Evolutionary conservation across 2,888 invertebrate genomes (phyloP).

Genomic region (Byasa hedistus): DNA sequence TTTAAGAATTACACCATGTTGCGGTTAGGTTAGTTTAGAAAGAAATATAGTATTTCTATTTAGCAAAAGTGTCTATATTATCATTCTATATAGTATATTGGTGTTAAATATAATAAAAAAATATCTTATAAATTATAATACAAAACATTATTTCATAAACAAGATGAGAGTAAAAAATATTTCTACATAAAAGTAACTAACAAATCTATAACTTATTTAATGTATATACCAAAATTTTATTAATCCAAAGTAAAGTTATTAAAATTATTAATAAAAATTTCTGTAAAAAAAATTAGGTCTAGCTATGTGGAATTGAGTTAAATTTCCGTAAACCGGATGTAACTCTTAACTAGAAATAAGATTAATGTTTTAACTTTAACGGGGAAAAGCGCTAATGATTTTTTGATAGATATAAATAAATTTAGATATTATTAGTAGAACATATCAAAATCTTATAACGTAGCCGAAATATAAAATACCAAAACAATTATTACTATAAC

Average conservation of each 20-base stretch:
- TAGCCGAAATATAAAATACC: neutral
- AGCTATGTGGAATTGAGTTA: neutral
- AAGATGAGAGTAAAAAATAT: neutral
- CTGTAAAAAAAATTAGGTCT: neutral
- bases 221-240: neutral
- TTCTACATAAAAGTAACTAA: neutral
- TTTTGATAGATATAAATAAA: slow-evolving; percentile 50
- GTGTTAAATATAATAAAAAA: neutral
- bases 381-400: slow-evolving; percentile 79
- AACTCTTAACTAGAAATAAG: slow-evolving; percentile 31
- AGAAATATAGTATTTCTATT: neutral
- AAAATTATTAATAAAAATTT: neutral
- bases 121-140: neutral
- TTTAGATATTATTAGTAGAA: slow-evolving; percentile 16
- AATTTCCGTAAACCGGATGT: neutral
- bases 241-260: neutral
- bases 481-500: neutral
- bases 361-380: slow-evolving; percentile 44
- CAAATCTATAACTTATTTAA: too few relatives aligned
- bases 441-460: slow-evolving; percentile 17
- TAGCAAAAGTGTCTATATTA: neutral
- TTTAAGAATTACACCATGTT: neutral
- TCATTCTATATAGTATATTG: neutral
- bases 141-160: neutral
- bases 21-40: neutral